Percentiles rank a stretch among this genome's conserved stretches.
Conservation (phyloP, 2,113 vertebrate genomes). For the Sinocyclocheilus maitianheensis region DNA sequence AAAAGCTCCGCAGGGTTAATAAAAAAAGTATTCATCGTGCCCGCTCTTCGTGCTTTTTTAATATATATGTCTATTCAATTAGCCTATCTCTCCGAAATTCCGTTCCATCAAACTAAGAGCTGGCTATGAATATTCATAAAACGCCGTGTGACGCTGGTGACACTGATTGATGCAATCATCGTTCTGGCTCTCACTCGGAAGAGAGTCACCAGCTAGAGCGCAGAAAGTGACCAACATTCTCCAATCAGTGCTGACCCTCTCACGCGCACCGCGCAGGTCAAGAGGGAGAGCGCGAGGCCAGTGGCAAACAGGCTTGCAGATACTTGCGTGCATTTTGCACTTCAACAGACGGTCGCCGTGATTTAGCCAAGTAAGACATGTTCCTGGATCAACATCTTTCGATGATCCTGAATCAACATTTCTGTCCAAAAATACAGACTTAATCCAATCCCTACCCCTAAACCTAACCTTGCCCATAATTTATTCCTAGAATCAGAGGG, state of each 20-base stretch:
- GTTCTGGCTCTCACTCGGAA: constrained; percentile 41
- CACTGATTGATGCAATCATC: constrained; percentile 80
- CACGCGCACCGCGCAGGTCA: constrained; percentile 31
- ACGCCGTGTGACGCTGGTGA: constrained; percentile 73
- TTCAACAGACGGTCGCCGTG: not conserved
- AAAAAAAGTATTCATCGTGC: too few relatives aligned
- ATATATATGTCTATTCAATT: not conserved
- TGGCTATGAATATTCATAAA: constrained; percentile 84
- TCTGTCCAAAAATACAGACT: too few relatives aligned
- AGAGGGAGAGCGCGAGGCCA: constrained; percentile 31
- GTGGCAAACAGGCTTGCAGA: constrained; percentile 19
- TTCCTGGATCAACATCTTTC: too few relatives aligned
- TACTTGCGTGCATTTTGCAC: not conserved
- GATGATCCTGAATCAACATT: too few relatives aligned
- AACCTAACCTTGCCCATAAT: too few relatives aligned
- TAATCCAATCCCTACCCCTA: too few relatives aligned
- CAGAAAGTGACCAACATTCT: constrained; percentile 59
- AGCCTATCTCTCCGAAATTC: not conserved
- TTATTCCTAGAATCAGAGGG: too few relatives aligned
- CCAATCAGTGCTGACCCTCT: constrained; percentile 35
- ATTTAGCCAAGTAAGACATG: too few relatives aligned
- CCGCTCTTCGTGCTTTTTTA: not conserved
- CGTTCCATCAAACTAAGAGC: constrained; percentile 23
- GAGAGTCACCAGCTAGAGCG: constrained; percentile 28
- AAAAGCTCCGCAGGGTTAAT: not conserved